Conservation (phyloP, 2,113 vertebrate species). For the Onychorhynchus coronatus region DNA sequence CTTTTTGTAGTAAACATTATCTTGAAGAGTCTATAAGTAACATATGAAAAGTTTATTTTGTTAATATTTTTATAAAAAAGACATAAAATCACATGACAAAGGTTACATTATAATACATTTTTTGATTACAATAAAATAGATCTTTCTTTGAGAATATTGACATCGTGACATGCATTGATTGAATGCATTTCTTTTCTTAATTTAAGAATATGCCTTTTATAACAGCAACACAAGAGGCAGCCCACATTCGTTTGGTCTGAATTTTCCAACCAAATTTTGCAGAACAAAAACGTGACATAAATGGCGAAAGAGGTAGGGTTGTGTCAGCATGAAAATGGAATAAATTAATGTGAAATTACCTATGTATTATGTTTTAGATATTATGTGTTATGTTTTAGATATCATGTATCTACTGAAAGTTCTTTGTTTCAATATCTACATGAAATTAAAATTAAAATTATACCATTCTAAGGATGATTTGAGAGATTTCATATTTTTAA, state of each 20-base stretch:
- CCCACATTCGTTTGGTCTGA: not conserved
- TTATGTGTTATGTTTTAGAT: not conserved
- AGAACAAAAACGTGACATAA: not conserved
- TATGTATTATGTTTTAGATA: not conserved
- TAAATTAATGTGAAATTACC: not conserved
- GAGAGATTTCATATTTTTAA: not conserved
- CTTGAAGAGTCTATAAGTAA: not conserved
- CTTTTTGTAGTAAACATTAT: not conserved
- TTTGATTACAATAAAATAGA: not conserved
- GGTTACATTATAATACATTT: not conserved
- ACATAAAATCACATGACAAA: not conserved
- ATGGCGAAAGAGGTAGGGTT: not conserved
- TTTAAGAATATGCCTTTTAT: not conserved
- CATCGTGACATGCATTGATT: not conserved
- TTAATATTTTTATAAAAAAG: not conserved
- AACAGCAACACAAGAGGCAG: not conserved
- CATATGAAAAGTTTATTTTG: not conserved
- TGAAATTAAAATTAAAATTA: not conserved
- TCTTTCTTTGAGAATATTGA: not conserved
- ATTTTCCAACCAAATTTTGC: not conserved
- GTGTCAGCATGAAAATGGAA: not conserved
- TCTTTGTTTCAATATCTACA: not conserved
- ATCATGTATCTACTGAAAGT: not conserved
- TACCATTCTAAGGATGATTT: not conserved
- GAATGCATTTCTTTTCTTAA: not conserved